A percentile compares a stretch with the other conserved stretches of the same genome.
These are phyloP conservation scores for Thinocorus orbignyianus DNA, from an alignment of 2,113 vertebrate species.

Conservation along the genomic window DNA sequence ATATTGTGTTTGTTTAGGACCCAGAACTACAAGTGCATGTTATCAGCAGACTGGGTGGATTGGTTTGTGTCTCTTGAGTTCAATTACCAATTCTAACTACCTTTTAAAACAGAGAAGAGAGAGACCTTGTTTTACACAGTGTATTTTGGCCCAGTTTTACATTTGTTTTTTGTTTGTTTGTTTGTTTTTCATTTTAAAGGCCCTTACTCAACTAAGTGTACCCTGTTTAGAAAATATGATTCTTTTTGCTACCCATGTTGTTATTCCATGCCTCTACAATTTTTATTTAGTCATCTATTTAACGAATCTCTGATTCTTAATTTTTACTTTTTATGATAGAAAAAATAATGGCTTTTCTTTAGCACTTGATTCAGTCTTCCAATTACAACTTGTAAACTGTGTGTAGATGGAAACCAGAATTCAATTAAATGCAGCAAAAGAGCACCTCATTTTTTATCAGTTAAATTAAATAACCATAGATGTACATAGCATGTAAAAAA, in stretches of 20 bases:
- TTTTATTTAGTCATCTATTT: neutral
- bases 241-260: neutral
- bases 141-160: neutral
- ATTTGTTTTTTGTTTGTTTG: neutral
- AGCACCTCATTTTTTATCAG: neutral
- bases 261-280: neutral
- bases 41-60: neutral
- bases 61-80: neutral
- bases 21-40: constrained; percentile 26
- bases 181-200: neutral
- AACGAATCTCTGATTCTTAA: neutral
- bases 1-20: constrained; percentile 50
- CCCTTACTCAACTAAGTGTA: neutral
- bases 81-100: neutral
- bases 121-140: neutral
- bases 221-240: neutral
- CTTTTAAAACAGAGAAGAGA: neutral
- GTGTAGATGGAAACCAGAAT: neutral
- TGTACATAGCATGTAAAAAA: neutral
- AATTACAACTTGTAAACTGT: neutral
- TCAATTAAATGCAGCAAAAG: neutral
- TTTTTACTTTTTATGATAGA: neutral
- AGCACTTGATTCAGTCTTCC: neutral
- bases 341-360: neutral
- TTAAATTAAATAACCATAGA: neutral